Percentiles rank a stretch among this genome's conserved stretches.
These are phyloP conservation scores for Dicerorhinus sumatrensis DNA, from an alignment of 2,113 vertebrate genomes.

Conservation along the genomic window DNA sequence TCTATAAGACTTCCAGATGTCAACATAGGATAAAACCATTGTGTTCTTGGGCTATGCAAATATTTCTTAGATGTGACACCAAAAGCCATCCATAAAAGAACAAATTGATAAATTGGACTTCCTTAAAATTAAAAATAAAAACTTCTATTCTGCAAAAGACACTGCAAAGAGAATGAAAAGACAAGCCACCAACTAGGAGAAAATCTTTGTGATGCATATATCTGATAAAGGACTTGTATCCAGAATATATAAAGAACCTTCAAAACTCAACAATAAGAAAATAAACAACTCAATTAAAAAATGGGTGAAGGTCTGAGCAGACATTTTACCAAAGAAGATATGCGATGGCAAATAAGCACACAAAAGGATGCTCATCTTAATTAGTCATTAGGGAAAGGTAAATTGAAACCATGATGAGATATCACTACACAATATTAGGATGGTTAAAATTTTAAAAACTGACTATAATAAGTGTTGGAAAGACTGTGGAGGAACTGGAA, in stretches of 20 bases:
- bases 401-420: neutral
- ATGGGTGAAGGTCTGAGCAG: neutral
- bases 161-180: neutral
- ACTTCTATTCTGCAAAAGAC: neutral
- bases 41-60: neutral
- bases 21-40: neutral
- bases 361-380: neutral
- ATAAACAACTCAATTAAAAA: neutral
- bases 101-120: neutral
- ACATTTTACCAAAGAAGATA: neutral
- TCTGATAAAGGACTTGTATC: neutral
- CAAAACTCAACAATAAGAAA: conserved; percentile 1
- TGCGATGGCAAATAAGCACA: neutral
- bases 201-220: neutral
- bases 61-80: neutral
- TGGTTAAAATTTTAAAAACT: neutral
- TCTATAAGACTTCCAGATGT: neutral
- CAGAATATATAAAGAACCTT: neutral
- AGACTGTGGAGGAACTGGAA: neutral
- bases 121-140: neutral
- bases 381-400: neutral
- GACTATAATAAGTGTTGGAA: neutral
- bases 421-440: neutral
- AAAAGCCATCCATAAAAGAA: neutral
- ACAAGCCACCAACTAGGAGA: neutral